Evolutionary conservation across 2,113 vertebrate species (phyloP).

Genomic region (Cebidichthys violaceus): DNA sequence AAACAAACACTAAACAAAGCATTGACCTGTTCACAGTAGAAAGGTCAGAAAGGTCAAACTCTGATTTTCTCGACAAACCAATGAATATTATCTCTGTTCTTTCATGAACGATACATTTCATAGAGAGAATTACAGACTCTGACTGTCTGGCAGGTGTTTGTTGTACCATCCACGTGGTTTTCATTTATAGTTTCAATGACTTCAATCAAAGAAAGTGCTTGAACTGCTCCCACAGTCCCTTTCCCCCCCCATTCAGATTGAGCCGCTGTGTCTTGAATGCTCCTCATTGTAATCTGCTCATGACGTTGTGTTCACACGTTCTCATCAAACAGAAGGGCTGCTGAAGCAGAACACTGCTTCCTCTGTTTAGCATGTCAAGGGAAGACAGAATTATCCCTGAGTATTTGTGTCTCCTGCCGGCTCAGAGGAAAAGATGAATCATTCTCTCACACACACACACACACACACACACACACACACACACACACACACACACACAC

Average conservation of each 20-base stretch:
- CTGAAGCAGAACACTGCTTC: neutral
- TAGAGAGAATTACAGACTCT: neutral
- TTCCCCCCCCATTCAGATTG: neutral
- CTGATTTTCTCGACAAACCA: too few relatives aligned
- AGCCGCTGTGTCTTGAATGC: neutral
- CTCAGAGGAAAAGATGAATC: neutral
- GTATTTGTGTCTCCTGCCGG: neutral
- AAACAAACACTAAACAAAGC: too few relatives aligned
- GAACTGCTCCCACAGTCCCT: neutral
- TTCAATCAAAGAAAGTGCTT: too few relatives aligned
- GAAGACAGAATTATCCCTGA: neutral
- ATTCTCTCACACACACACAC: neutral
- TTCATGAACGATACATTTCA: neutral
- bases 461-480: neutral
- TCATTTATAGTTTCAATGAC: too few relatives aligned
- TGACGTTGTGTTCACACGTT: neutral
- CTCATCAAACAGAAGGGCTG: neutral
- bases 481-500: neutral
- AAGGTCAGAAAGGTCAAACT: too few relatives aligned
- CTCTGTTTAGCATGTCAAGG: neutral
- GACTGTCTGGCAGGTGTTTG: neutral
- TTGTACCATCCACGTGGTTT: too few relatives aligned
- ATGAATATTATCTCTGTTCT: too few relatives aligned
- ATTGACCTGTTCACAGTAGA: too few relatives aligned
- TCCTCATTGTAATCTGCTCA: neutral